Percentiles rank a stretch among this genome's conserved stretches.
phyloP scores from a whole-genome alignment of 2,888 invertebrate species.

The Parochlus steinenii region DNA sequence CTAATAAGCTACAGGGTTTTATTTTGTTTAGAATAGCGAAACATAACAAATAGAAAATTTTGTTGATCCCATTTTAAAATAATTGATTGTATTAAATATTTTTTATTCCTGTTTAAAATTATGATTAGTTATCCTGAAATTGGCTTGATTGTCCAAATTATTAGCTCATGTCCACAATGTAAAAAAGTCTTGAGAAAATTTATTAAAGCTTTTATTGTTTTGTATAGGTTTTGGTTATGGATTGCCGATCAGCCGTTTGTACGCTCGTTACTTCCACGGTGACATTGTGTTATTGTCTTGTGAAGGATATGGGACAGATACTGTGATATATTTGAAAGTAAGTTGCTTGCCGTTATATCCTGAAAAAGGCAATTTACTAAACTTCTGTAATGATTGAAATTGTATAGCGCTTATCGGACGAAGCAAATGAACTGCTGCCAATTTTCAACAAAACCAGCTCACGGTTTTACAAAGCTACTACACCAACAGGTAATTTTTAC shows the following conservation, averaged over 20 bases:
- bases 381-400: slow-evolving; percentile 1
- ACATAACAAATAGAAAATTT: neutral
- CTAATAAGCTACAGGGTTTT: too few species aligned
- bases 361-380: neutral
- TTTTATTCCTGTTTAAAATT: neutral
- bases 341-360: slow-evolving; percentile 12
- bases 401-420: slow-evolving; percentile 75
- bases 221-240: slow-evolving; percentile 80
- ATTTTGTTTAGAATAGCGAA: neutral
- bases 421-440: slow-evolving; percentile 92
- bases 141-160: neutral
- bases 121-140: neutral
- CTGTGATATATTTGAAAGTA: slow-evolving; percentile 92
- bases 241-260: slow-evolving; percentile 84
- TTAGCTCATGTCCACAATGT: neutral
- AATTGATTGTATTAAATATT: neutral
- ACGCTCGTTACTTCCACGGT: slow-evolving; percentile 96
- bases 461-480: slow-evolving; percentile 68
- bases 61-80: neutral
- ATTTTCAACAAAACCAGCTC: slow-evolving; percentile 94
- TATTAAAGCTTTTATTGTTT: neutral
- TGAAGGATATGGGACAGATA: slow-evolving; percentile 95
- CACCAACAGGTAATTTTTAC: slow-evolving; percentile 44
- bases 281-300: slow-evolving; percentile 85
- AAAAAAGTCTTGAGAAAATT: neutral